A percentile compares a stretch with the other conserved stretches of the same genome.
Conservation (phyloP, 2,888 invertebrate genomes). For the Machimus atricapillus region DNA sequence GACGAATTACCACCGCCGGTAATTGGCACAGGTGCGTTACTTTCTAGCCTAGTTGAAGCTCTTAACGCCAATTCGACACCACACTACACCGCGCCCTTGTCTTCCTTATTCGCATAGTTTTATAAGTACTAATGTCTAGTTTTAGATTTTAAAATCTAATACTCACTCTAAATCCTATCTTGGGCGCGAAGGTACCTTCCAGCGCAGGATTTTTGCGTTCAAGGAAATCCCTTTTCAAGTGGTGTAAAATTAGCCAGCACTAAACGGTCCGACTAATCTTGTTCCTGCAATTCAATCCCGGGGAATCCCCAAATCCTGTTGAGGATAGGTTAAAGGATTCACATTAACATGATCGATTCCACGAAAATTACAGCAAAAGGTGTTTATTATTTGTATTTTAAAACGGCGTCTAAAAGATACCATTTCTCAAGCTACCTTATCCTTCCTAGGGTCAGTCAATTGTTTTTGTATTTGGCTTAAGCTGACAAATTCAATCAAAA, state of each 20-base stretch:
- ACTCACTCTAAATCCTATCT: not conserved
- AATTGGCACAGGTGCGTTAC: not conserved
- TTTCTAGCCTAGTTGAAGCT: not conserved
- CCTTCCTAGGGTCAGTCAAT: not conserved
- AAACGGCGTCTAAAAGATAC: not conserved
- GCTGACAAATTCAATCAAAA: not conserved
- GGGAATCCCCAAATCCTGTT: not conserved
- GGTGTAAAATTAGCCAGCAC: not conserved
- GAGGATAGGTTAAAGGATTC: not conserved
- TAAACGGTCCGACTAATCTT: not conserved
- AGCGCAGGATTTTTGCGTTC: not conserved
- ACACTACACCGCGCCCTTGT: not conserved
- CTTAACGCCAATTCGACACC: not conserved
- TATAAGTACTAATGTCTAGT: not conserved
- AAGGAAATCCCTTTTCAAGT: not conserved
- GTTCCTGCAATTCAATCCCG: not conserved
- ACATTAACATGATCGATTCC: not conserved
- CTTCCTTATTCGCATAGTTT: not conserved
- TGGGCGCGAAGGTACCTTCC: not conserved
- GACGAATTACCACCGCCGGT: not conserved
- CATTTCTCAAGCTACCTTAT: not conserved
- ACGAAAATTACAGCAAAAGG: not conserved
- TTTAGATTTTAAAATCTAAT: not conserved
- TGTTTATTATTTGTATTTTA: not conserved
- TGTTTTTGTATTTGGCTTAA: not conserved